A percentile compares a stretch with the other conserved stretches of the same genome.
These are phyloP conservation scores for Mythimna pallens DNA, from an alignment of 2,888 invertebrate species.

Conservation along the genomic window DNA sequence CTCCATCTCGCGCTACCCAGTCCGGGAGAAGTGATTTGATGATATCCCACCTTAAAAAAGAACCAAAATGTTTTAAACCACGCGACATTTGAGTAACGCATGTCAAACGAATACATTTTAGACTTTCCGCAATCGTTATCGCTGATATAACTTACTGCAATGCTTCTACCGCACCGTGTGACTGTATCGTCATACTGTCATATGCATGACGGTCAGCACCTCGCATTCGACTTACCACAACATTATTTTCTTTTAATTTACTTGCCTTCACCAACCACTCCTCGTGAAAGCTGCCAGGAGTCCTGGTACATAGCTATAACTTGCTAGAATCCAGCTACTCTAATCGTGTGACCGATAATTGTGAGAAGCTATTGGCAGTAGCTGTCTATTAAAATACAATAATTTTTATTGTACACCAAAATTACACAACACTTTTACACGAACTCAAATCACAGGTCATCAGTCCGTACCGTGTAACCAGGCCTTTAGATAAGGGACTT, in stretches of 20 bases:
- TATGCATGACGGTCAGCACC: not conserved
- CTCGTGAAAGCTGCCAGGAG: not conserved
- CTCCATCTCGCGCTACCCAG: too few relatives aligned
- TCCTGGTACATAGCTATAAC: not conserved
- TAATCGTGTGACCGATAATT: not conserved
- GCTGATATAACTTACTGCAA: not conserved
- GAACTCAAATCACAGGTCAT: not conserved
- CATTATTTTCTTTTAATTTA: not conserved
- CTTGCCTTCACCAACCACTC: not conserved
- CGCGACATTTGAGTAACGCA: not conserved
- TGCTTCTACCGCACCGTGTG: not conserved
- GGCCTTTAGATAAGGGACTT: conserved; percentile 4
- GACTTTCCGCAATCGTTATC: not conserved
- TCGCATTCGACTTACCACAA: not conserved
- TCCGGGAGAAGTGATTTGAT: too few relatives aligned
- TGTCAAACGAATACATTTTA: not conserved
- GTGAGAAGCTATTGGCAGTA: not conserved
- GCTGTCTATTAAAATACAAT: too few relatives aligned
- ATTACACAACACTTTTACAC: too few relatives aligned
- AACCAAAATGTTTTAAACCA: too few relatives aligned
- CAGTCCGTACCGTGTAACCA: not conserved
- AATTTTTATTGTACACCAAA: too few relatives aligned
- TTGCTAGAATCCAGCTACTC: not conserved
- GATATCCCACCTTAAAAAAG: too few relatives aligned
- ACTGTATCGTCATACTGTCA: not conserved